A percentile compares a stretch with the other conserved stretches of the same genome.
These are phyloP conservation scores for Fragum sueziense DNA, from an alignment of 2,888 invertebrate species.

Conservation along the genomic window DNA sequence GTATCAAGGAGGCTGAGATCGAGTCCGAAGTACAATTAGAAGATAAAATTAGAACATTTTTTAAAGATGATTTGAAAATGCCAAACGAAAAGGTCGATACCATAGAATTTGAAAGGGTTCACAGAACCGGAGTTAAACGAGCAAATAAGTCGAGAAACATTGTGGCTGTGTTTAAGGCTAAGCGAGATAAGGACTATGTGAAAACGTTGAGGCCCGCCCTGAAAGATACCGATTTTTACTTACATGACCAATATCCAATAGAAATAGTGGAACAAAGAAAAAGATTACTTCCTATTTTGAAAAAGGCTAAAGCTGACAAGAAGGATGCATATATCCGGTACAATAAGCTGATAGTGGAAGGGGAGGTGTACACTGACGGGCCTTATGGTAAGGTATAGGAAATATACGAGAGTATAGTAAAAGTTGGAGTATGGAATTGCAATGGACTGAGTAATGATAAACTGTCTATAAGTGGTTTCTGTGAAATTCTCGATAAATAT, in stretches of 20 bases:
- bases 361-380: constrained; percentile 20
- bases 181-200: neutral
- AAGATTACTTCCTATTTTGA: constrained; percentile 10
- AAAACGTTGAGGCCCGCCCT: neutral
- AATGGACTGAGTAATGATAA: too few species aligned
- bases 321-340: constrained; percentile 29
- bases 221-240: constrained; percentile 5
- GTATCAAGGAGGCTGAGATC: too few species aligned
- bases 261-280: constrained; percentile 18
- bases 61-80: too few species aligned
- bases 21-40: too few species aligned
- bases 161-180: neutral
- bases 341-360: constrained; percentile 26
- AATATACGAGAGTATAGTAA: constrained; percentile 2
- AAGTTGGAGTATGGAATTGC: neutral
- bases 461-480: too few species aligned
- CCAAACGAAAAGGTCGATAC: too few species aligned
- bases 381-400: constrained; percentile 31
- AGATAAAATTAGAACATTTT: too few species aligned
- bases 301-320: constrained; percentile 19
- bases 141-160: constrained; percentile 8
- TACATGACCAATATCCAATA: constrained; percentile 23
- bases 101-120: neutral
- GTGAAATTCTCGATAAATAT: too few species aligned
- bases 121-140: neutral